Evolutionary conservation across 2,888 invertebrate species (phyloP).

Genomic region (Sesia bembeciformis): DNA sequence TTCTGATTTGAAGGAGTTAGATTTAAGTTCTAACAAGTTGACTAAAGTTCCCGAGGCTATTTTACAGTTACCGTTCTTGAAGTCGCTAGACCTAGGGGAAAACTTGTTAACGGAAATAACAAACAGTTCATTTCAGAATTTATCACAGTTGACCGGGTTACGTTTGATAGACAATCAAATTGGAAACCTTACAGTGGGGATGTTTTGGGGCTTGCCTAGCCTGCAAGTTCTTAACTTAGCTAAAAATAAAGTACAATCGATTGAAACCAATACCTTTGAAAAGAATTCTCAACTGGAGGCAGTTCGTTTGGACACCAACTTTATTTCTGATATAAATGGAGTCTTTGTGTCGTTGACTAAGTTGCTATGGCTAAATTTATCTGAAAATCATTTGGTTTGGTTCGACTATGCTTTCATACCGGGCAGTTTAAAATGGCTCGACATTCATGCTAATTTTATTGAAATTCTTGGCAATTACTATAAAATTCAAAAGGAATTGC

Average conservation of each 20-base stretch:
- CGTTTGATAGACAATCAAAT: conserved; percentile 93
- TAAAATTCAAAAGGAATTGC: conserved; percentile 84
- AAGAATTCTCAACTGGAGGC: conserved; percentile 88
- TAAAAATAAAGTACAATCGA: conserved; percentile 89
- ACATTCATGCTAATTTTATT: conserved; percentile 92
- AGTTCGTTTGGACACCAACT: conserved; percentile 90
- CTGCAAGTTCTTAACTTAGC: conserved; percentile 91
- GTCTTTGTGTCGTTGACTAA: conserved; percentile 89
- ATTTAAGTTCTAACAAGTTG: conserved; percentile 90
- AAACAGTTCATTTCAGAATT: conserved; percentile 88
- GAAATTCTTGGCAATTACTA: conserved; percentile 91
- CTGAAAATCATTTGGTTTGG: conserved; percentile 93
- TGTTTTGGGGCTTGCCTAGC: conserved; percentile 88
- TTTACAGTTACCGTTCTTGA: conserved; percentile 86
- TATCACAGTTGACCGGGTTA: conserved; percentile 89
- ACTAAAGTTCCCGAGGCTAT: conserved; percentile 88
- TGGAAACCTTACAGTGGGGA: conserved; percentile 88
- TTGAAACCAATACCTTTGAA: conserved; percentile 90
- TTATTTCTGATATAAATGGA: conserved; percentile 91
- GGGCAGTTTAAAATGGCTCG: conserved; percentile 89
- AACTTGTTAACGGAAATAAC: conserved; percentile 89
- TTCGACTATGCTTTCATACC: conserved; percentile 95
- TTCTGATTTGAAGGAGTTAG: conserved; percentile 90
- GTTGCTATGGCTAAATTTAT: conserved; percentile 89
- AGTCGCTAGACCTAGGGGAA: conserved; percentile 92